Evolutionary conservation across 2,797 vertebrate species (phyloP), one percentile per base, ranked within the genome.

Genomic region (Poecilia velifera): DNA sequence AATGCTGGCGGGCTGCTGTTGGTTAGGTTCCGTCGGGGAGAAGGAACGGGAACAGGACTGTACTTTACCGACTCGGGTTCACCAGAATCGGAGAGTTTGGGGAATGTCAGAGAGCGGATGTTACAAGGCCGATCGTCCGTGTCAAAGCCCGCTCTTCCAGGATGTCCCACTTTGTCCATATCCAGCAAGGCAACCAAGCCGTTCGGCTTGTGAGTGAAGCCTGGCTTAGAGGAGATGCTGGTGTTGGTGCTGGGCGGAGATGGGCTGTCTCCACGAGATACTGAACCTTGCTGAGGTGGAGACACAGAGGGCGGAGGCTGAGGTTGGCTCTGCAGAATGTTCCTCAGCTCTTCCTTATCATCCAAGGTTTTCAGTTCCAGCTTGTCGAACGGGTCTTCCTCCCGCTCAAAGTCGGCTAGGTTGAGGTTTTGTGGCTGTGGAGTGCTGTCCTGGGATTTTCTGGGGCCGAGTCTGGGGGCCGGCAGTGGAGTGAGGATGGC

Each of bases 381-480:
- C 89, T 99, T 99, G 93, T 99, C 97, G 88, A 99, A 99, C 0
- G 97, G 98, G 89, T 99, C 98, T 90, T 99, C 98, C 93, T 99
- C 98, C 43, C 98, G 96, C 95, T 99, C 98, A 79, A 99, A 99
- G 91, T 99, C 98, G 39, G 98, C 97, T 51, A 98, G 96, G 89
- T 99, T 99, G 90, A 99, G 97, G 84, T 96, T 95, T 66, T 97
- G 94, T 25, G 83, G 84, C 80, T 96, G 97, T 75, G 97, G 96
- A 78, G 64, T 96, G 93, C 87, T 93, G 16, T 91, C 96, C 95
- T 90, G 96, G 87, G 84, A 91, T 93, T 84, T 97, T 93, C 78
- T 96, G 88, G 88, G 97, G 59, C 96, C 89, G 8, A 96, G 96
- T 90, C 95, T 97, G 59, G 96, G 96, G 28, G 98, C 98, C 2